Base-by-base conservation (phyloP, 2,797 vertebrate species). In the Xenopus petersii region DNA sequence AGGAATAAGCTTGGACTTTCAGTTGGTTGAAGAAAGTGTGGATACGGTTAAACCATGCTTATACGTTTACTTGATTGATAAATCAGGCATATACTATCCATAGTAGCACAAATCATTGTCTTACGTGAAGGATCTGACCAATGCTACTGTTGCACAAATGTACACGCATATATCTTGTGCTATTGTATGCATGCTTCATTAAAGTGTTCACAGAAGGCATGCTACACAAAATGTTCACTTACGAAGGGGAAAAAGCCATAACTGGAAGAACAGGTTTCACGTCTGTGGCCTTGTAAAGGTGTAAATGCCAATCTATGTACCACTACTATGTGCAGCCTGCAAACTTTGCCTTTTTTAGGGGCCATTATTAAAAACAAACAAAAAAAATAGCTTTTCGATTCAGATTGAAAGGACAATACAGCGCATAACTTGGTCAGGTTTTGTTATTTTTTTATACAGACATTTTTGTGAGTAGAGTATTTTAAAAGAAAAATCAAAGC, bases 191-290 rank as follows among this genome's bases (percentile, higher is more conserved):
- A 54, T 59, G 56, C 36, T 60, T 26, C 2, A 63, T 46, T 17
- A 30, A 17, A 64, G n/a, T 60, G 16, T 70, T 42, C 48, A 67
- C 49, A 73, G n/a, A 60, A 17, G 9, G 42, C 51, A 54, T 47
- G 33, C 21, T 49, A 9, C 59, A 59, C 75, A 36, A 8, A 16
- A 56, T 17, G 30, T 48, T 64, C 47, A 46, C 59, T 30, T 56
- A 51, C 70, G 33, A 12, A 59, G 54, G 66, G 46, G 49, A 66
- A 71, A 75, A 79, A 79, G 76, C 76, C 76, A 79, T 79, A 79
- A 73, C 71, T 73, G 76, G 71, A 79, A 74, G 64, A 65, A 70
- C 76, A 73, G 67, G 76, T 79, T 74, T 79, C 71, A 73, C 71
- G 59, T 65, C 17, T 64, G 76, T 70, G 71, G 76, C 76, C 76